phyloP scores from a whole-genome alignment of 2,888 invertebrate species.

The Nymphalis urticae region DNA sequence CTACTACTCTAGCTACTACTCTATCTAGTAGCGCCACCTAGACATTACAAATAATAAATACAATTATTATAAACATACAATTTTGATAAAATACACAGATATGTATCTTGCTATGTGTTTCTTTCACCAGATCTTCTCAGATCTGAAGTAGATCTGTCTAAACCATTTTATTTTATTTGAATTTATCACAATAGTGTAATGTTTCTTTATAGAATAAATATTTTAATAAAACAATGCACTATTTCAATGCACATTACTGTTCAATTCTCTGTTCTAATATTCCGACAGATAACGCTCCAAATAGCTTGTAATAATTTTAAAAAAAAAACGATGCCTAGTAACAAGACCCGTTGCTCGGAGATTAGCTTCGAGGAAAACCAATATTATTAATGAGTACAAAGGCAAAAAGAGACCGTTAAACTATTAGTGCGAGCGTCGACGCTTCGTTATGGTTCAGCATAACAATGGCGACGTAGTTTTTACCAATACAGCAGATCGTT shows the following conservation, averaged over 20 bases:
- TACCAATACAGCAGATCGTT: conserved; percentile 74
- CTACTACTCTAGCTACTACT: too few species aligned
- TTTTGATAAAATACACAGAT: too few species aligned
- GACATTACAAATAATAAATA: too few species aligned
- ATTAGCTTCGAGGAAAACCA: conserved; percentile 20
- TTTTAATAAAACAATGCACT: not conserved
- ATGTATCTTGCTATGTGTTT: too few species aligned
- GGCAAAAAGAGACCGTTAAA: conserved; percentile 49
- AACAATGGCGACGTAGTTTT: conserved; percentile 61
- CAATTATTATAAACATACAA: too few species aligned
- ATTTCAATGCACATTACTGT: not conserved
- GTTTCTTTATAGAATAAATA: too few species aligned
- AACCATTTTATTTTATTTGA: too few species aligned
- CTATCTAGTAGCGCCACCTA: too few species aligned
- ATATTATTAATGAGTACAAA: conserved; percentile 34
- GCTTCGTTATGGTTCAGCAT: conserved; percentile 50
- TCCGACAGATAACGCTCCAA: not conserved
- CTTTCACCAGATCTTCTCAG: too few species aligned
- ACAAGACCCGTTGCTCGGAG: conserved; percentile 14
- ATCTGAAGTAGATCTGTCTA: too few species aligned
- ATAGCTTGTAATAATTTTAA: conserved; percentile 13
- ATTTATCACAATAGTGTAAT: too few species aligned
- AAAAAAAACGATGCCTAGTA: not conserved
- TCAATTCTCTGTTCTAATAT: too few species aligned
- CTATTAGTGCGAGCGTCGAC: conserved; percentile 53